A percentile compares a stretch with the other conserved stretches of the same genome.
These are phyloP conservation scores for Plusia festucae DNA, from an alignment of 2,888 invertebrate species.

Conservation along the genomic window DNA sequence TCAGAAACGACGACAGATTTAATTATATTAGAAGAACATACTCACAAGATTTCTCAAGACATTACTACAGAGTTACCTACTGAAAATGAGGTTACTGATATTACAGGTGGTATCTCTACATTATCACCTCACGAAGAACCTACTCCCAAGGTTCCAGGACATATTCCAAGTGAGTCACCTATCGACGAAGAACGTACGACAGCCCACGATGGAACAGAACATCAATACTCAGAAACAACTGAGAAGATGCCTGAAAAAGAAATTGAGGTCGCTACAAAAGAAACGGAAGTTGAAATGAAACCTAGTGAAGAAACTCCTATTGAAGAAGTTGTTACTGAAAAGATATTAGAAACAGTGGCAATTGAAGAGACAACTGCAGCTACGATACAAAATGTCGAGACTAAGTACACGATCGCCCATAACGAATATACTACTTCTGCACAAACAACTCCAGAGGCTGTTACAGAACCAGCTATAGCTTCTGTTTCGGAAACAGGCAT, in stretches of 20 bases:
- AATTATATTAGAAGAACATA: constrained; percentile 78
- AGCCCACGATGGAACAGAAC: constrained; percentile 11
- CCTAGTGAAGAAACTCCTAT: constrained; percentile 29
- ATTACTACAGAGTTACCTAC: constrained; percentile 47
- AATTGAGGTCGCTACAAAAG: constrained; percentile 39
- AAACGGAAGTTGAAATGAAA: constrained; percentile 23
- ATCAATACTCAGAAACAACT: constrained; percentile 26
- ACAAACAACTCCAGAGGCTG: constrained; percentile 26
- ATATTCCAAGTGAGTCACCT: constrained; percentile 31
- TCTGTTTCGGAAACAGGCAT: constrained; percentile 39
- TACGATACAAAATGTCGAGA: constrained; percentile 10
- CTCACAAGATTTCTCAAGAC: constrained; percentile 67
- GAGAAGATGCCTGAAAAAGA: constrained; percentile 28
- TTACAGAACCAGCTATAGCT: constrained; percentile 37
- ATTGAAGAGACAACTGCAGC: constrained; percentile 29
- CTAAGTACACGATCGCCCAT: constrained; percentile 21
- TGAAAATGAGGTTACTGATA: constrained; percentile 41
- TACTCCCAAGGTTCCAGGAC: constrained; percentile 45
- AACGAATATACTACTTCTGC: constrained; percentile 38
- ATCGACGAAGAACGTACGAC: constrained; percentile 27
- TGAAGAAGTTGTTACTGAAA: constrained; percentile 29
- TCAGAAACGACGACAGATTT: constrained; percentile 72
- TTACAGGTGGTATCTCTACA: constrained; percentile 34
- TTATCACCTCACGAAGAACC: constrained; percentile 47
- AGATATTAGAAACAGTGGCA: constrained; percentile 25